Percentiles rank a stretch among this genome's conserved stretches.
Conservation (phyloP, 2,797 vertebrate species). For the Coluber constrictor region DNA sequence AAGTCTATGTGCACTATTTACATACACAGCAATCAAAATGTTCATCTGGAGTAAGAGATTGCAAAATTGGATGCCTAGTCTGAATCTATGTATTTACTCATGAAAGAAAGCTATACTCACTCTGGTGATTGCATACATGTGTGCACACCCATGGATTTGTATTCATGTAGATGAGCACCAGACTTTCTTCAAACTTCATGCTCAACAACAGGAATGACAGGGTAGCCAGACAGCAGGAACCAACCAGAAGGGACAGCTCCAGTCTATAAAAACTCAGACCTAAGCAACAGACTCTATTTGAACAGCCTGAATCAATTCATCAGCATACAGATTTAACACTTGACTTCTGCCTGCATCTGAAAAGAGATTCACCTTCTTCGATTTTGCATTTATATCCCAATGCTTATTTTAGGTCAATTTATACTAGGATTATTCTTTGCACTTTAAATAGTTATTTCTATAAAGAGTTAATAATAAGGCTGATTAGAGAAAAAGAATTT, state of each 20-base stretch:
- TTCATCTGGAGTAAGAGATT: not conserved
- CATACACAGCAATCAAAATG: not conserved
- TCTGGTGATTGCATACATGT: not conserved
- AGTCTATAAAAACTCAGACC: conserved; percentile 41
- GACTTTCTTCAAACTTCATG: not conserved
- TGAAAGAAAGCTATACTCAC: not conserved
- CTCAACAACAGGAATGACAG: not conserved
- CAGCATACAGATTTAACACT: conserved; percentile 1
- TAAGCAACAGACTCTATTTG: not conserved
- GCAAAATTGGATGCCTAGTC: not conserved
- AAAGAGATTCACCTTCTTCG: not conserved
- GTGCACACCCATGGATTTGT: not conserved
- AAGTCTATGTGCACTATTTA: not conserved
- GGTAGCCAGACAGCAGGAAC: not conserved
- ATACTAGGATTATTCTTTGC: not conserved
- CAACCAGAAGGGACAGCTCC: conserved; percentile 29
- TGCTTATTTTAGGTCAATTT: not conserved
- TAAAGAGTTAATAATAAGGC: accelerated
- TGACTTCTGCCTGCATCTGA: not conserved
- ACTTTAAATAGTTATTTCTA: not conserved
- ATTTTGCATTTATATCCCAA: not conserved
- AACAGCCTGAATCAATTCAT: not conserved
- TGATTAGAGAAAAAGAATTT: not conserved
- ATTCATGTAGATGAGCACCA: not conserved
- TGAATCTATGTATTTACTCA: not conserved